Evolutionary conservation across 2,888 invertebrate species (phyloP).

Genomic region (Drosophila villosipedis): DNA sequence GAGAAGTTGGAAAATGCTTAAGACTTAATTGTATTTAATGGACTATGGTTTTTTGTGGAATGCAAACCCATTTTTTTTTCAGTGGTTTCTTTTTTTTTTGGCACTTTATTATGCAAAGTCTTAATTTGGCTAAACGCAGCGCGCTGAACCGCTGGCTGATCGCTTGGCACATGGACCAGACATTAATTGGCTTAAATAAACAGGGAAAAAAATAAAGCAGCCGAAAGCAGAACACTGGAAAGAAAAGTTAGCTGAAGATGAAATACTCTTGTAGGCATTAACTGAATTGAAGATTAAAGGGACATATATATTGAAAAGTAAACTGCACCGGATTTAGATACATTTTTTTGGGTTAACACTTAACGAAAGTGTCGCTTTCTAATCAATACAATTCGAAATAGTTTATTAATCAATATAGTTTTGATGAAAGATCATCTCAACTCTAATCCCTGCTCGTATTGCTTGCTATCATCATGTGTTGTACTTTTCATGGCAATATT

Average conservation of each 20-base stretch:
- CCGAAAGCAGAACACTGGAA: background rate
- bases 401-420: background rate
- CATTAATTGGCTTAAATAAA: conserved; percentile 26
- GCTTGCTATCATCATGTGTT: too few species aligned
- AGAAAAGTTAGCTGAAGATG: background rate
- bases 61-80: conserved; percentile 26
- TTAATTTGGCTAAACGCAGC: conserved; percentile 55
- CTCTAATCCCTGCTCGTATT: background rate
- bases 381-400: too few species aligned
- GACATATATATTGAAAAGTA: background rate
- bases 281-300: background rate
- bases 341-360: too few species aligned
- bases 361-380: too few species aligned
- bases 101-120: conserved; percentile 76
- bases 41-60: conserved; percentile 27
- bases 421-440: background rate
- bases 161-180: conserved; percentile 34
- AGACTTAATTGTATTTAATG: conserved; percentile 73
- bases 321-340: background rate
- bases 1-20: conserved; percentile 39
- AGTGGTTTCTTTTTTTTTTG: conserved; percentile 32
- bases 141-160: conserved; percentile 16
- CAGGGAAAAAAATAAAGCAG: conserved; percentile 15
- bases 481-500: background rate
- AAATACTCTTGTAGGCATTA: conserved; percentile 2